These are phyloP conservation scores for Connochaetes taurinus DNA, from an alignment of 2,113 vertebrate species.

Conservation along the genomic window DNA sequence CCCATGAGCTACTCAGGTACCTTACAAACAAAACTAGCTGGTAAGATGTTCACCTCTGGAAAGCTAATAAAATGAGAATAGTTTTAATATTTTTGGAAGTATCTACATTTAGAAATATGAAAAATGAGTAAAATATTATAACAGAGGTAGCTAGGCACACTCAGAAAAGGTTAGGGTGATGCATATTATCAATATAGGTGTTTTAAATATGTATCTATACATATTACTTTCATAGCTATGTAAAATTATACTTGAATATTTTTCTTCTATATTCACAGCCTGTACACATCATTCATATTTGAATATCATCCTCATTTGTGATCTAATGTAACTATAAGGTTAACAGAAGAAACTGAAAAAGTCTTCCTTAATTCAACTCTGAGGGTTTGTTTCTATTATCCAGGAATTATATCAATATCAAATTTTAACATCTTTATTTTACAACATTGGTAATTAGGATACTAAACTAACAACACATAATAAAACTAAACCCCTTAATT, in stretches of 20 bases:
- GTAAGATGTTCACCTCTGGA: neutral
- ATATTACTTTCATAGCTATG: neutral
- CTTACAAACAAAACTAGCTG: neutral
- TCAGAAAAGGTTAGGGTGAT: neutral
- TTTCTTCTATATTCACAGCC: neutral
- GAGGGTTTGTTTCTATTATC: neutral
- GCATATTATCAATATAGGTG: neutral
- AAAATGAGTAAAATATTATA: neutral
- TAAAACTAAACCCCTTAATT: neutral
- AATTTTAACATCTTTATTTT: neutral
- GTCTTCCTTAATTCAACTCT: neutral
- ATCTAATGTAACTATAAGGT: neutral
- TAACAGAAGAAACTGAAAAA: neutral
- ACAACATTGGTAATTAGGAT: neutral
- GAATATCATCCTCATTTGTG: neutral
- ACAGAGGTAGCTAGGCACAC: neutral
- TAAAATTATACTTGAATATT: neutral
- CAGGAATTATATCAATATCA: neutral
- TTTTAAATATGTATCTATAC: neutral
- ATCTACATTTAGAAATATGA: neutral
- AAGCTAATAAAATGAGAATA: neutral
- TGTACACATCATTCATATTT: neutral
- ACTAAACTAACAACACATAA: neutral
- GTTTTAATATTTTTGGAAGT: neutral
- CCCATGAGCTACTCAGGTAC: neutral